Conservation (phyloP, 2,888 invertebrate species). For the Geotrupes spiniger region DNA sequence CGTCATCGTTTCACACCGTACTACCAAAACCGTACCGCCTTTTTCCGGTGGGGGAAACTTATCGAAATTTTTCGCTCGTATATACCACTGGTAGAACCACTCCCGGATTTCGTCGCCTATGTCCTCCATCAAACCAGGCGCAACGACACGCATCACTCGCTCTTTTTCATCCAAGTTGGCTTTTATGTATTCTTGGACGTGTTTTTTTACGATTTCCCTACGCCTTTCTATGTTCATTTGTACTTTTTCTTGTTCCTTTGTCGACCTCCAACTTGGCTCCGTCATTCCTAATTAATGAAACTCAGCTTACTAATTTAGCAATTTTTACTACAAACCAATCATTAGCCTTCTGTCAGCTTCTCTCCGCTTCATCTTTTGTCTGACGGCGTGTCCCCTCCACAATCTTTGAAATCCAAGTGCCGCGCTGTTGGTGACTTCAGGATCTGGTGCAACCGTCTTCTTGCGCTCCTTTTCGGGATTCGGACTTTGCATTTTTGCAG, state of each 20-base stretch:
- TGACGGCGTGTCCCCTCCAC: conserved; percentile 52
- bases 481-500: neutral
- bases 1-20: conserved; percentile 58
- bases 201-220: conserved; percentile 50
- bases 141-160: conserved; percentile 52
- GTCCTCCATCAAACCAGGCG: conserved; percentile 66
- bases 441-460: conserved; percentile 3
- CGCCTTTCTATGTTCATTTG: conserved; percentile 52
- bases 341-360: conserved; percentile 51
- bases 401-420: conserved; percentile 46
- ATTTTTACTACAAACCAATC: conserved; percentile 38
- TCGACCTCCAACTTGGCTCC: conserved; percentile 53
- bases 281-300: conserved; percentile 57
- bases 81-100: conserved; percentile 71
- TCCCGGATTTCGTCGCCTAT: conserved; percentile 72
- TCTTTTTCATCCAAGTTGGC: conserved; percentile 53
- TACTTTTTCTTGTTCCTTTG: conserved; percentile 51
- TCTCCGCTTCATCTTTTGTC: conserved; percentile 48
- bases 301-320: neutral
- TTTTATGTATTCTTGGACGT: conserved; percentile 51
- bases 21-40: conserved; percentile 64
- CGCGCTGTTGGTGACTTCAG: conserved; percentile 27
- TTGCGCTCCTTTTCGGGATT: conserved; percentile 6
- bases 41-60: conserved; percentile 69
- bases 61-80: conserved; percentile 59